Evolutionary conservation across 2,113 vertebrate genomes (phyloP).

Genomic region (Zosterops hypoxanthus): DNA sequence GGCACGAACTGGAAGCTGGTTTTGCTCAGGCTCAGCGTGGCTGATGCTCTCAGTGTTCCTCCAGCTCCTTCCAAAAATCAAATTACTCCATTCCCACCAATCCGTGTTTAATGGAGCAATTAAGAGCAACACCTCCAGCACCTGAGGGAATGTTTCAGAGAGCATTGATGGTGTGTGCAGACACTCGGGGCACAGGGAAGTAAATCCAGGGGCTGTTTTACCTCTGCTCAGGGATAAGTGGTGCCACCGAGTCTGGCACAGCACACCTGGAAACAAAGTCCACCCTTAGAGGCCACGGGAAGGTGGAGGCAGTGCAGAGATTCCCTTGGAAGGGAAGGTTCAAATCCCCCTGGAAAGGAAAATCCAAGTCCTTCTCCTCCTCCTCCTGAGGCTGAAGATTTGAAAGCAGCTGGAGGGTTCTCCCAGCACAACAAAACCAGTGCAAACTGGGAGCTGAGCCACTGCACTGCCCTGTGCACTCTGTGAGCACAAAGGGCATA

Average conservation of each 20-base stretch:
- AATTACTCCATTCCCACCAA: neutral
- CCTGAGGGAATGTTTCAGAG: neutral
- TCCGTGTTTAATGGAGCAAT: neutral
- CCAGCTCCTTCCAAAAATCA: neutral
- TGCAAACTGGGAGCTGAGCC: neutral
- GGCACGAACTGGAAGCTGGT: neutral
- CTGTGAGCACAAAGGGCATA: neutral
- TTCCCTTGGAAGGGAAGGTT: neutral
- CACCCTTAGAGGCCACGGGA: rapidly evolving
- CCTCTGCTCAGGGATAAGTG: rapidly evolving
- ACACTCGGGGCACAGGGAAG: rapidly evolving
- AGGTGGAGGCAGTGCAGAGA: rapidly evolving
- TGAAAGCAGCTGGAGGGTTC: neutral
- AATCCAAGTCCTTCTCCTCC: too few relatives aligned
- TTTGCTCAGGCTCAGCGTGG: neutral
- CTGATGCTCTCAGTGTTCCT: neutral
- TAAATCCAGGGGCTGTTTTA: neutral
- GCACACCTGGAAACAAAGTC: rapidly evolving
- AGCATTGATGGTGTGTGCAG: rapidly evolving
- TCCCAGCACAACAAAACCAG: neutral
- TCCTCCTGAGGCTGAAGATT: rapidly evolving
- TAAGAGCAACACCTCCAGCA: neutral
- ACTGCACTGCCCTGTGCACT: neutral
- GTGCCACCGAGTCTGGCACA: neutral
- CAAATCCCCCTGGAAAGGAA: neutral